Evolutionary conservation across 2,113 vertebrate genomes (phyloP).

Genomic region (Pangasianodon hypophthalmus): DNA sequence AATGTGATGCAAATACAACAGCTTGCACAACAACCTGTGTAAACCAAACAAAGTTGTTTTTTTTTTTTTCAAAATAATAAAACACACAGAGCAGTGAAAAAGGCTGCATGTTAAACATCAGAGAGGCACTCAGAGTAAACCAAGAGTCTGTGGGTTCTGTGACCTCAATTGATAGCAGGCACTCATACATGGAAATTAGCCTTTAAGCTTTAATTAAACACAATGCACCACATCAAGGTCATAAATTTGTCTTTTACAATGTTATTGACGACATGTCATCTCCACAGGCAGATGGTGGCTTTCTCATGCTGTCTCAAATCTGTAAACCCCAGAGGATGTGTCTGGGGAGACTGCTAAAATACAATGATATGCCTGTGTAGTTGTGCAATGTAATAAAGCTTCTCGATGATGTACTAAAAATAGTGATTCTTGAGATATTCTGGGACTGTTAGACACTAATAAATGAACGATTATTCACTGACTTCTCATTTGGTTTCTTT

Average conservation of each 20-base stretch:
- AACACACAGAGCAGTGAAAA: neutral
- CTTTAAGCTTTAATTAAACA: slow-evolving; percentile 77
- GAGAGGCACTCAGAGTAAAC: slow-evolving; percentile 7
- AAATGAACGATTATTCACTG: neutral
- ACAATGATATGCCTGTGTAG: slow-evolving; percentile 65
- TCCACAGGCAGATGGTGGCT: slow-evolving; percentile 73
- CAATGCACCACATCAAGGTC: slow-evolving; percentile 73
- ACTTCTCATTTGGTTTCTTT: slow-evolving; percentile 6
- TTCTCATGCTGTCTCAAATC: slow-evolving; percentile 71
- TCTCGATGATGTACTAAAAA: slow-evolving; percentile 20
- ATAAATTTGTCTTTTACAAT: slow-evolving; percentile 75
- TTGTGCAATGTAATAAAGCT: slow-evolving; percentile 25
- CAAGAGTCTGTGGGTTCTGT: slow-evolving; percentile 46
- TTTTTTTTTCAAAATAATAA: neutral
- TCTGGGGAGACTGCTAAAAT: slow-evolving; percentile 67
- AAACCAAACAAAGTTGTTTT: neutral
- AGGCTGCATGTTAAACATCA: neutral
- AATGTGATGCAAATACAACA: slow-evolving; percentile 9
- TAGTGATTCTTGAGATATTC: slow-evolving; percentile 2
- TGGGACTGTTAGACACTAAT: neutral
- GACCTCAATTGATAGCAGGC: slow-evolving; percentile 64
- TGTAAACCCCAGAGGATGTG: slow-evolving; percentile 69
- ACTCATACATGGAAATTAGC: slow-evolving; percentile 72
- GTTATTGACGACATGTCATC: slow-evolving; percentile 76
- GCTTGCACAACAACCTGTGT: neutral